Base-by-base conservation (phyloP, 2,113 vertebrate genomes). In the Smithornis capensis region DNA sequence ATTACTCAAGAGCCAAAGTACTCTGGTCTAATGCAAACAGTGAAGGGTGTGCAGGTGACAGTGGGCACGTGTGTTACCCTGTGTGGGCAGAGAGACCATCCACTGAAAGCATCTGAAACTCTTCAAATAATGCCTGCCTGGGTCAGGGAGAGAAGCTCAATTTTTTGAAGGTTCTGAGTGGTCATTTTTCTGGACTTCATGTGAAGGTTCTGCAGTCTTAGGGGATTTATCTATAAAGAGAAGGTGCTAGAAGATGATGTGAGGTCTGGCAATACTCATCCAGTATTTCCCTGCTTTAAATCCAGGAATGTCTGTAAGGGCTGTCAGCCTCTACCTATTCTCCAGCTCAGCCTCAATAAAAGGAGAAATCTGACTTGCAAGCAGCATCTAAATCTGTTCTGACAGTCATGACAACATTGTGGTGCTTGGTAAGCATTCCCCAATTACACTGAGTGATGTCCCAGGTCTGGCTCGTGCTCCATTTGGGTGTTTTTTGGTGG, bases 51-150 rank as follows among this genome's bases (percentile, higher is more conserved):
- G 75, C 69, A 64, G 78, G 57, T 2, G 12, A 6, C 4, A 4
- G 50, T 0, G 5, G 65, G n/a, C 33, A 27, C 1, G 0, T n/a
- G 80, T 52, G 35, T 40, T 37, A 33, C n/a, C 35, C 21, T 53
- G 4, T 44, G 82, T 53, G 56, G 75, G 90, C 71, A 49, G n/a
- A 22, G 42, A 6, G 9, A 5, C 12, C 0, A 0, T 50, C 44
- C 0, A 1, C 62, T 82, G 74, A 50, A 87, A 88, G 42, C 55
- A 9, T n/a, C 42, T 45, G 35, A 37, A 79, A 10, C 44, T 42
- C 33, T 55, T 28, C 6, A 25, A 19, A 15, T 35, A 2, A 25
- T 74, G 59, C 40, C 38, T 81, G 33, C 56, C 56, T 69, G 27
- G 24, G 42, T 82, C 25, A 55, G 85, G 27, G 25, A 33, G 35